A percentile compares a stretch with the other conserved stretches of the same genome.
phyloP scores from a whole-genome alignment of 2,113 vertebrate species.

The Carollia perspicillata region DNA sequence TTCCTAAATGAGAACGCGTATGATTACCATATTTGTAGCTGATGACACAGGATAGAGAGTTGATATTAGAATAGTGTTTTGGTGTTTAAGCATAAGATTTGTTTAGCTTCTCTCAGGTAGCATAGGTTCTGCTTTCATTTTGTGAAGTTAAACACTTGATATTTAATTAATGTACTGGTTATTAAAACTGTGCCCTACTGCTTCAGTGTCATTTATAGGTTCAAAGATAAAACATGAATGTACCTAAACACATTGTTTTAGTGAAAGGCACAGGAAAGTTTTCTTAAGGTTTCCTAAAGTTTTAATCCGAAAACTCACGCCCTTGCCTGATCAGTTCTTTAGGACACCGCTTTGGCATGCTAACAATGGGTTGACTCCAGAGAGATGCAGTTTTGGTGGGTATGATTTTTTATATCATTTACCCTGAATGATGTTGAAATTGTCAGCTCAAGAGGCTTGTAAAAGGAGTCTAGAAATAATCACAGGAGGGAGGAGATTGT shows the following conservation, averaged over 20 bases:
- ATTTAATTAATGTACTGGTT: not conserved
- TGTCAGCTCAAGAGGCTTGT: slow-evolving; percentile 47
- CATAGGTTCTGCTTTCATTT: not conserved
- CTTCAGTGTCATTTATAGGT: not conserved
- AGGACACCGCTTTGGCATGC: not conserved
- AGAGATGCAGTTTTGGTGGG: not conserved
- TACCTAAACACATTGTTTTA: not conserved
- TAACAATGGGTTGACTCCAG: not conserved
- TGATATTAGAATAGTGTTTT: not conserved
- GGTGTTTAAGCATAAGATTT: not conserved
- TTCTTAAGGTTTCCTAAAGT: not conserved
- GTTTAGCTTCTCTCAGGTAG: not conserved
- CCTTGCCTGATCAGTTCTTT: not conserved
- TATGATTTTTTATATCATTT: slow-evolving; percentile 21
- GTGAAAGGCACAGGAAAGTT: not conserved
- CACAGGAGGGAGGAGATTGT: slow-evolving; percentile 10
- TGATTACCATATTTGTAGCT: not conserved
- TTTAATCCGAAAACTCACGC: not conserved
- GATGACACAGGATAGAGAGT: not conserved
- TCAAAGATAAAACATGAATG: not conserved
- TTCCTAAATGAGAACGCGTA: not conserved
- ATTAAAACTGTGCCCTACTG: not conserved
- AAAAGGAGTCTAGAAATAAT: slow-evolving; percentile 50
- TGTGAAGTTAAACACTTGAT: not conserved
- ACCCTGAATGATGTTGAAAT: slow-evolving; percentile 31